These are phyloP conservation scores for Monomorium pharaonis DNA, from an alignment of 1,140 invertebrate genomes.

Conservation along the genomic window DNA sequence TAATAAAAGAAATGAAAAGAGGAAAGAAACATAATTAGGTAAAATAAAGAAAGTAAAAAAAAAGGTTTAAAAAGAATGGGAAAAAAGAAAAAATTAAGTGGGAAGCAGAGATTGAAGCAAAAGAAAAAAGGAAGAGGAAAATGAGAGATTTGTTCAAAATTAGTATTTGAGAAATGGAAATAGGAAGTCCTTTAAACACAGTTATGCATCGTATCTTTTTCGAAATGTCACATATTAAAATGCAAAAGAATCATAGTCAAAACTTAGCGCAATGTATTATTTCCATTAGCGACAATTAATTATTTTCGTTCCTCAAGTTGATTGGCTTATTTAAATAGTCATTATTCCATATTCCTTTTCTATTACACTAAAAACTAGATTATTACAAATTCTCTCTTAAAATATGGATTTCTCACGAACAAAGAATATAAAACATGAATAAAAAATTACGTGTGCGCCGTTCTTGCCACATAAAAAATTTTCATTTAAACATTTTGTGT, in stretches of 20 bases:
- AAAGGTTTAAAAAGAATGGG: no score
- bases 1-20: no score
- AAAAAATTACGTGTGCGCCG: conserved; percentile 62
- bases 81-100: no score
- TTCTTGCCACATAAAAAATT: conserved; percentile 63
- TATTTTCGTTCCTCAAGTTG: conserved; percentile 61
- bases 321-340: conserved; percentile 70
- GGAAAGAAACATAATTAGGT: no score
- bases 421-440: conserved; percentile 59
- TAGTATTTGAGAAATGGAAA: no score
- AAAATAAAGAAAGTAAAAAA: no score
- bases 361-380: conserved; percentile 78
- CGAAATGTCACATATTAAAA: conserved; percentile 23
- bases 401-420: no score
- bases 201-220: conserved; percentile 20
- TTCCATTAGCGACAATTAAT: conserved; percentile 66
- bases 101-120: no score
- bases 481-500: conserved; percentile 28
- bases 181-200: neutral
- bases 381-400: conserved; percentile 73
- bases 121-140: no score
- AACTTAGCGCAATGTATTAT: conserved; percentile 68
- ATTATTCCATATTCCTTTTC: conserved; percentile 64
- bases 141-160: no score
- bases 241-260: conserved; percentile 50